These are phyloP conservation scores for Desmodus rotundus DNA, from an alignment of 2,113 vertebrate genomes.

Conservation along the genomic window DNA sequence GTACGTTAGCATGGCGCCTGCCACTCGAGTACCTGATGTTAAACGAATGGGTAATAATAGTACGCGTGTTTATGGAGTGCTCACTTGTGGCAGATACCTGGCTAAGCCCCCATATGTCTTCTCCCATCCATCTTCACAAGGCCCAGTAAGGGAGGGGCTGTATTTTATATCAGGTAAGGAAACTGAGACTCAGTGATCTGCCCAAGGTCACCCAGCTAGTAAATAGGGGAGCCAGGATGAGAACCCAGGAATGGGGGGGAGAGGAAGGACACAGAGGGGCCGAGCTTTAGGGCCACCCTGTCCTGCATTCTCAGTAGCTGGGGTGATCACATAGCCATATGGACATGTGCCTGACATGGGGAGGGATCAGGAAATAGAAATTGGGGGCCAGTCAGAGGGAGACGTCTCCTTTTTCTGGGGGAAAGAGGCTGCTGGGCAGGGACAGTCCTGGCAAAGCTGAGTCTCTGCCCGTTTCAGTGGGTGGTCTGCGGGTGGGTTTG, in stretches of 20 bases:
- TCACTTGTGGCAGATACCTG: neutral
- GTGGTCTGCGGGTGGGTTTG: neutral
- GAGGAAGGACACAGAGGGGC: neutral
- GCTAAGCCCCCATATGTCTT: neutral
- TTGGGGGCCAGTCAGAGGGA: neutral
- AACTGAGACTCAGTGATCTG: neutral
- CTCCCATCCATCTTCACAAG: neutral
- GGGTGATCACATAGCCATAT: neutral
- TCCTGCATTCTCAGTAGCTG: neutral
- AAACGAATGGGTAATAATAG: neutral
- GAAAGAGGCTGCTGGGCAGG: neutral
- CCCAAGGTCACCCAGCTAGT: neutral
- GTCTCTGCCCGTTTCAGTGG: neutral
- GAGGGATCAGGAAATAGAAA: neutral
- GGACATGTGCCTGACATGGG: neutral
- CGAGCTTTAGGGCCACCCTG: neutral
- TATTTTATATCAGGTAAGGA: neutral
- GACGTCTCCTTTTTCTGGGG: neutral
- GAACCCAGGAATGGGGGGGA: neutral
- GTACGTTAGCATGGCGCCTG: neutral
- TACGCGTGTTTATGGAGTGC: neutral
- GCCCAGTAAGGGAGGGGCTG: neutral
- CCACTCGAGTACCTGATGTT: neutral
- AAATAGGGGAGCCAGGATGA: neutral
- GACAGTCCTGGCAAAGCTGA: neutral